phyloP scores from a whole-genome alignment of 2,113 vertebrate species.

The Sula dactylatra region DNA sequence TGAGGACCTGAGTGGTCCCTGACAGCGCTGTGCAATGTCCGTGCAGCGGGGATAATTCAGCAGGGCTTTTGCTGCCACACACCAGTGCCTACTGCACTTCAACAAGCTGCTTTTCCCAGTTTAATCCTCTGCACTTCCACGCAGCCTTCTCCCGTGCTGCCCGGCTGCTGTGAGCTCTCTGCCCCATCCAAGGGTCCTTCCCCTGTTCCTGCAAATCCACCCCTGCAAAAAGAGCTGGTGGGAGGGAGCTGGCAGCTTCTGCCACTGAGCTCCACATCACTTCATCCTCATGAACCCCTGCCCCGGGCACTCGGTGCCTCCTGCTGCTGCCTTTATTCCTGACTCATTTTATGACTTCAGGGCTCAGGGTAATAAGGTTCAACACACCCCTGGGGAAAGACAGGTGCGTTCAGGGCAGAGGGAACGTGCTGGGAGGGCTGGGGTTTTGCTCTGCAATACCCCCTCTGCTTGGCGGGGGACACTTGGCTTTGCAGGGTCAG shows the following conservation, averaged over 20 bases:
- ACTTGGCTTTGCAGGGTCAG: not conserved
- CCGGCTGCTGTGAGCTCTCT: not conserved
- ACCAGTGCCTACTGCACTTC: not conserved
- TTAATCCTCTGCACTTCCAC: not conserved
- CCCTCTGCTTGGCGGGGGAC: rapidly evolving
- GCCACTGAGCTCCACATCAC: not conserved
- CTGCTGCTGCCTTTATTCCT: not conserved
- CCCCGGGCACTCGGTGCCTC: rapidly evolving
- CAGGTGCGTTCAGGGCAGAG: not conserved
- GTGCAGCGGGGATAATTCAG: not conserved
- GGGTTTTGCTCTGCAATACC: not conserved
- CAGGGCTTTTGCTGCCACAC: not conserved
- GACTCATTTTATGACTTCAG: conserved; percentile 49
- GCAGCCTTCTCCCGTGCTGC: not conserved
- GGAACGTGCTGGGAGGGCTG: not conserved
- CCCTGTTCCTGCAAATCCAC: not conserved
- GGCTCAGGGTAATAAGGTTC: conserved; percentile 11
- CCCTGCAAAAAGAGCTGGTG: not conserved
- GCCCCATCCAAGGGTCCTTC: not conserved
- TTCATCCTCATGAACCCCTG: rapidly evolving
- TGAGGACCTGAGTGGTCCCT: not conserved
- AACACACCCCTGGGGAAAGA: not conserved
- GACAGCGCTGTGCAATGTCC: not conserved
- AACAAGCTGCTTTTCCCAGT: rapidly evolving
- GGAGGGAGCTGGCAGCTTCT: not conserved